Evolutionary conservation across 30 jellyfish, hydroid and myxozoan genomes (phyloP), one percentile per base, ranked within the genome.

Genomic region (Morbakka virulenta): DNA sequence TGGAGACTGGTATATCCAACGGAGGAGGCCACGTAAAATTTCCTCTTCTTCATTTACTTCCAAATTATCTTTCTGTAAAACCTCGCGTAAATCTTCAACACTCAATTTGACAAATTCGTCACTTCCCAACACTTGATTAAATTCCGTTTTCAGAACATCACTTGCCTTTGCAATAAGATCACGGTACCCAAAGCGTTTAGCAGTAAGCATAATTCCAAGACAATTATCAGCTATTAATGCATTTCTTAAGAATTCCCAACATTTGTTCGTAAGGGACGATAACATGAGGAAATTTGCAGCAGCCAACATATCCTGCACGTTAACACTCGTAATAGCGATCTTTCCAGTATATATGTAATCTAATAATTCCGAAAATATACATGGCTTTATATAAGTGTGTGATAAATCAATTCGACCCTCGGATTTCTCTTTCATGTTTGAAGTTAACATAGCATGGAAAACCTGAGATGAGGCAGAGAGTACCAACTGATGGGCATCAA

Each of bases 401-500:
- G 87, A 35, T 35, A 91, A 51, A 62, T 91, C 77, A 0, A 91
- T 84, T 33, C 62, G 49, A 4, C 98, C 96, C 41, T 89, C 97
- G 22, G 41, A 22, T 49, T 72, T 84, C 62, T 91, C 98, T 52
- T 75, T 84, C 98, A 91, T 91, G 76, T 83, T 81, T 0, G 91
- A 69, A 13, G 72, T 63, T 28, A 91, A 50, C 98, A 91, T 91
- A n/a, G 96, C 77, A 28, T 87, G 74, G 52, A 91, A 78, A 21
- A 91, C 98, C 22, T 87, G 90, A 14, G 98, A 91, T 32, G 91
- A 73, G 50, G 96, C 91, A 3, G 98, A 91, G 9, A 91, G 81
- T 27, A 91, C 77, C 11, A 84, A 85, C 30, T 88, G 85, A 63
- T 91, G 98, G 25, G 86, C 96, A 20, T 53, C 80, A 13, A 91